Percentiles rank a stretch among this genome's conserved stretches.
Evolutionary conservation across 1,140 invertebrate species (phyloP).

Genomic region (Andrena cerasifolii): DNA sequence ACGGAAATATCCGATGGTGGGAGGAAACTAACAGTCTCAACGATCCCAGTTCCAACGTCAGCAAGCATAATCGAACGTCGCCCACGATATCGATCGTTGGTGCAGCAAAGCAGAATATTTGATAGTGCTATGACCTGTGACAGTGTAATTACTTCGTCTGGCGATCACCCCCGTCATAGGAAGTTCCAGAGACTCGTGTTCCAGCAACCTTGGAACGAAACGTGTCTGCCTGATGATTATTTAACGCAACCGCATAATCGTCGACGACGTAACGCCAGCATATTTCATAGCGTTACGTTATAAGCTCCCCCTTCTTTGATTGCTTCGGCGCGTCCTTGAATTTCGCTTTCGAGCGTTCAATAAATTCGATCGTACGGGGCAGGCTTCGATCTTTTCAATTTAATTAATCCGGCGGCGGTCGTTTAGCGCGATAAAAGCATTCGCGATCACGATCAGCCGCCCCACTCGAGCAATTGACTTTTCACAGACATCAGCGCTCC

Average conservation of each 20-base stretch:
- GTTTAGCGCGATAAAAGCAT: background rate
- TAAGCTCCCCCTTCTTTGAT: background rate
- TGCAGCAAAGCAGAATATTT: background rate
- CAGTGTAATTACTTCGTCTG: conserved; percentile 16
- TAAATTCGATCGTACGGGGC: conserved; percentile 24
- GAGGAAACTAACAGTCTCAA: too few species aligned
- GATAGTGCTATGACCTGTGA: conserved; percentile 19
- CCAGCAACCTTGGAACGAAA: conserved; percentile 47
- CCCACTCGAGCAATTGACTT: too few species aligned
- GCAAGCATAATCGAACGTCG: background rate
- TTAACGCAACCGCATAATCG: conserved; percentile 63
- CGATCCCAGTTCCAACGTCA: background rate
- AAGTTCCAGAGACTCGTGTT: conserved; percentile 13
- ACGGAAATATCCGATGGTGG: background rate
- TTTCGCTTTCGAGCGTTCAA: conserved; percentile 49
- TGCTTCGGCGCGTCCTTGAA: conserved; percentile 39
- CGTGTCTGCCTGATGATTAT: conserved; percentile 54
- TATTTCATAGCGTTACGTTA: conserved; percentile 61
- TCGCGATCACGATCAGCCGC: background rate
- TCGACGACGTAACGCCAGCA: conserved; percentile 57
- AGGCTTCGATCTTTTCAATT: conserved; percentile 18
- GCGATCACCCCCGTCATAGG: conserved; percentile 17
- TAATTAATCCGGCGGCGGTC: conserved; percentile 2
- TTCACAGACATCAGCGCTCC: background rate
- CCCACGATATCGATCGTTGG: conserved; percentile 4